Evolutionary conservation across 2,797 vertebrate species (phyloP), one percentile per base, ranked within the genome.

Genomic region (Garrulus glandarius): DNA sequence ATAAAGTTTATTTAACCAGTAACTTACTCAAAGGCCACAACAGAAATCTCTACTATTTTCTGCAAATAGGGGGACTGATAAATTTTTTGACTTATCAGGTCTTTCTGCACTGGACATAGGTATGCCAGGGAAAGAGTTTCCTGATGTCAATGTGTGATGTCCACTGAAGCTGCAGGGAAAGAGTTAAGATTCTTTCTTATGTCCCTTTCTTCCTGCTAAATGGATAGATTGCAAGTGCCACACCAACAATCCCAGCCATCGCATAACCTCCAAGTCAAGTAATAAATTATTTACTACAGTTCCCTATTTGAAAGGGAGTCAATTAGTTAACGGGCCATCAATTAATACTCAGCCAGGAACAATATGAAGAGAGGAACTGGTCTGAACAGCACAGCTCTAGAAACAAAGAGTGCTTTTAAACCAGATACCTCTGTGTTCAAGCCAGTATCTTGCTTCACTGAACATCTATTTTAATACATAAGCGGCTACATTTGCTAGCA

Each of bases 391-490:
- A 75, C 23, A 68, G 55, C 15, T 84, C 57, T 32, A 34, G 53
- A 82, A 95, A 92, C 53, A 95, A 90, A 88, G 53, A 78, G 4
- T 17, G 29, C 43, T 81, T 84, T 82, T 63, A 87, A 87, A 92
- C 32, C 7, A 3, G 29, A 44, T 44, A 89, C 11, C 20, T 69
- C 80, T 21, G 20, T 43, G 52, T 32, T 86, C 46, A 75, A 87
- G 61, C 43, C 65, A 84, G 44, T 32, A 61, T 60, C 41, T 87
- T 46, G 52, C 77, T 91, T 80, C 77, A 67, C 41, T 60, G 32
- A 81, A 55, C 7, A 5, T 34, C 84, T 76, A 44, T 55, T 90
- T 81, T 78, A 76, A 92, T 37, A 63, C 16, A 72, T 34, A 90
- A 87, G 32, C 10, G 0, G 47, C 39, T 34, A 67, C 36, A 39